A percentile compares a stretch with the other conserved stretches of the same genome.
Conservation (phyloP, 2,113 vertebrate species). For the mouse (Mus musculus) region DNA sequence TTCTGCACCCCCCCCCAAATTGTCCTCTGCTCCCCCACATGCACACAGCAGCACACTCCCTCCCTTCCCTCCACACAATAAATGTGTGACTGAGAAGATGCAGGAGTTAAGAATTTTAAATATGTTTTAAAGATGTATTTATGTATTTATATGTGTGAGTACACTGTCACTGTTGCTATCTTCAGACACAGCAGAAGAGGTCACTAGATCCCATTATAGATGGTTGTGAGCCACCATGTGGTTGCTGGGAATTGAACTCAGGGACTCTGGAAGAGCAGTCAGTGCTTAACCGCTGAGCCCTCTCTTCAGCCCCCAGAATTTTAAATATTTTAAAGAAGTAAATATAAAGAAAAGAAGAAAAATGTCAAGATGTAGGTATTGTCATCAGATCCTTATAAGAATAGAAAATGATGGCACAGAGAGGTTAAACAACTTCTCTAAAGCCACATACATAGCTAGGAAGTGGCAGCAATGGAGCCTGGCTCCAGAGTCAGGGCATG, state of each 20-base stretch:
- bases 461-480: background rate
- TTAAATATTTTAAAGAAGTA: background rate
- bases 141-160: too few relatives aligned
- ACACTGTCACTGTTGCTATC: too few relatives aligned
- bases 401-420: background rate
- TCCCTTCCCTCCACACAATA: background rate
- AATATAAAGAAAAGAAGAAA: background rate
- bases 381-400: background rate
- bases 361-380: background rate
- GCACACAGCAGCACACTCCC: too few relatives aligned
- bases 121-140: too few relatives aligned
- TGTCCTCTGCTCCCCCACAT: background rate
- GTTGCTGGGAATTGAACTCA: too few relatives aligned
- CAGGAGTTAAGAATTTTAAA: background rate
- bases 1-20: background rate
- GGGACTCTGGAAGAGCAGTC: too few relatives aligned
- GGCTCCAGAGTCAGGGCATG: background rate
- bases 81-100: too few relatives aligned
- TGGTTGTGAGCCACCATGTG: too few relatives aligned
- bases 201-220: too few relatives aligned
- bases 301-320: too few relatives aligned
- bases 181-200: too few relatives aligned
- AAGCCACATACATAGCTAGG: constrained; percentile 17
- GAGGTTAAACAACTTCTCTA: background rate
- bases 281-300: too few relatives aligned